Base-by-base conservation (phyloP, 92 coral and sea anemone genomes). In the Actinernus sp. region DNA sequence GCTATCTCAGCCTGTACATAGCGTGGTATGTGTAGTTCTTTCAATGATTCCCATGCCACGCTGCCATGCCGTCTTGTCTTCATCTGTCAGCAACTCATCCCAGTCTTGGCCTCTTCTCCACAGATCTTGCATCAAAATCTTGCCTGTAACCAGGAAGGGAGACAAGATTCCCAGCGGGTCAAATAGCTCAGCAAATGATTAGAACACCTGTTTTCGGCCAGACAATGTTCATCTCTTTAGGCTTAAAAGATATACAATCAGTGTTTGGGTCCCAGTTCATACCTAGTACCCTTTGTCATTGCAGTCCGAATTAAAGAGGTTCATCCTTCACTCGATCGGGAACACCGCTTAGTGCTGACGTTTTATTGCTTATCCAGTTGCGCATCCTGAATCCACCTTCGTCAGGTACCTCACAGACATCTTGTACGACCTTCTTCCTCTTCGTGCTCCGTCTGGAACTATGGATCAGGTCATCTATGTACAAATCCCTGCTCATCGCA, bases 181-280 rank as follows among this genome's bases (percentile, higher is more conserved):
- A 60, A 60, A 60, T 0, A 60, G 6, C 43, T 2, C 1, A 6
- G 68, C 52, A 21, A 60, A 17, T 24, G 19, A 46, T 60, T 27
- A 60, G 19, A 16, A 60, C 68, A 20, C 61, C 68, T 4, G 26
- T 25, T 17, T 60, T 60, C 18, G 68, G 31, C 68, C 68, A 40
- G 1, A 16, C 6, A 12, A 60, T 17, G 26, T 60, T 12, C 26
- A 30, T 49, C 19, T 26, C 4, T 1, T 26, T 47, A 34, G 49
- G 66, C 12, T n/a, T n/a, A n/a, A 37, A 59, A n/a, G 47, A 37
- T 25, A 59, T 59, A 21, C 26, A 9, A 37, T 59, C 66, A 59
- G 58, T 13, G 50, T 31, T 31, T n/a, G 49, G 25, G 14, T 31
- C 30, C 66, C 66, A 59, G 29, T 6, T 19, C 68, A 60, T 33